Conservation (phyloP, 2,797 vertebrate species). For the Cossypha caffra region DNA sequence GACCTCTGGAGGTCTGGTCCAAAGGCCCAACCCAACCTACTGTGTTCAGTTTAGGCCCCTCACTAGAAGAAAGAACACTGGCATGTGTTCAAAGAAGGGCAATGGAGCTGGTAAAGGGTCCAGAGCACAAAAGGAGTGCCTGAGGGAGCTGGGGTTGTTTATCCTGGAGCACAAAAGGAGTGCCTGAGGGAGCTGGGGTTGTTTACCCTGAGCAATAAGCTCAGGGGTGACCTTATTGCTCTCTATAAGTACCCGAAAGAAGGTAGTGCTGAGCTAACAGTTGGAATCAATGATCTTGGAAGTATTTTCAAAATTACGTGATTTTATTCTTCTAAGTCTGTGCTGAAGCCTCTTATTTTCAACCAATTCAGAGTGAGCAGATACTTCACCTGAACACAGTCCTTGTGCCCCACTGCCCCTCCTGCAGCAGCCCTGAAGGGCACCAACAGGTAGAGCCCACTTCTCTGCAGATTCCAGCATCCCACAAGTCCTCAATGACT, state of each 20-base stretch:
- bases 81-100: rapidly evolving
- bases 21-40: background rate
- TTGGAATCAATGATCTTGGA: rapidly evolving
- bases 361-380: background rate
- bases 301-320: background rate
- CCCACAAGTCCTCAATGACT: rapidly evolving
- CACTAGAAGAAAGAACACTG: background rate
- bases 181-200: background rate
- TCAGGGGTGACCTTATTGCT: background rate
- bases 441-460: rapidly evolving
- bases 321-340: background rate
- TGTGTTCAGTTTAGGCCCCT: background rate
- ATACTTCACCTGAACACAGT: background rate
- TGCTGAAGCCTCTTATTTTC: background rate
- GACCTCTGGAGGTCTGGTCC: background rate
- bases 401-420: background rate
- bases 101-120: background rate
- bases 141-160: background rate
- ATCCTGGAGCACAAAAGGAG: background rate
- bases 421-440: background rate
- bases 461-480: background rate
- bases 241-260: background rate
- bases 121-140: background rate
- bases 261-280: background rate
- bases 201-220: background rate